A percentile compares a stretch with the other conserved stretches of the same genome.
phyloP scores from a whole-genome alignment of 2,888 invertebrate genomes.

The Hypomecis punctinalis region DNA sequence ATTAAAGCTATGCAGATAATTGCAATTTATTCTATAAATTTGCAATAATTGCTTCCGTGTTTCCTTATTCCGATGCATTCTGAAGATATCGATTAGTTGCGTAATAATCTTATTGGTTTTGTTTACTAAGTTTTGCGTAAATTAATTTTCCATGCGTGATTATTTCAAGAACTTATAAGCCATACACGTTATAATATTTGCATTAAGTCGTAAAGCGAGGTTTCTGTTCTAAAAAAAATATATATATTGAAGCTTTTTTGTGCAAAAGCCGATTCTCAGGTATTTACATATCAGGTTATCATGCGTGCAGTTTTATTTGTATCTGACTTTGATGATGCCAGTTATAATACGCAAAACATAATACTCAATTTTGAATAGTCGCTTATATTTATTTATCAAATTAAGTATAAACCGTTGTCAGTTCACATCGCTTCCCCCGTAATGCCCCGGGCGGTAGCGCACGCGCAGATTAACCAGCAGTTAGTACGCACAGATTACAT shows the following conservation, averaged over 20 bases:
- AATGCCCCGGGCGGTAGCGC: slow-evolving; percentile 40
- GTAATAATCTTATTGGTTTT: not conserved
- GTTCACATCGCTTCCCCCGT: not conserved
- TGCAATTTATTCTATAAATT: slow-evolving; percentile 40
- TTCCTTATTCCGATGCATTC: slow-evolving; percentile 40
- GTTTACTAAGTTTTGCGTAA: not conserved
- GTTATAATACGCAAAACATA: too few species aligned
- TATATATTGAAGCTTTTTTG: too few species aligned
- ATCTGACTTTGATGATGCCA: too few species aligned
- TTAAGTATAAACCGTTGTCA: slow-evolving; percentile 26
- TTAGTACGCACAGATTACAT: not conserved
- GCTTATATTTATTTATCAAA: slow-evolving; percentile 23
- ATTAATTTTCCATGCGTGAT: not conserved
- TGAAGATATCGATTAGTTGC: slow-evolving; percentile 7
- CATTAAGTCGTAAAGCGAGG: too few species aligned
- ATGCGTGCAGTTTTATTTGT: too few species aligned
- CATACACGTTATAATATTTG: too few species aligned
- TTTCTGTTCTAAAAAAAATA: too few species aligned
- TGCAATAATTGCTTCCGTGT: slow-evolving; percentile 46
- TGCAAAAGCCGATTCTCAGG: too few species aligned
- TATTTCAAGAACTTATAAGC: not conserved
- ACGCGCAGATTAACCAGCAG: slow-evolving; percentile 33
- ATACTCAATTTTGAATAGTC: too few species aligned
- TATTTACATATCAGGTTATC: too few species aligned
- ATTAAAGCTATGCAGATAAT: slow-evolving; percentile 44